These are phyloP conservation scores for Colletes latitarsis DNA, from an alignment of 1,140 invertebrate genomes.

Conservation along the genomic window DNA sequence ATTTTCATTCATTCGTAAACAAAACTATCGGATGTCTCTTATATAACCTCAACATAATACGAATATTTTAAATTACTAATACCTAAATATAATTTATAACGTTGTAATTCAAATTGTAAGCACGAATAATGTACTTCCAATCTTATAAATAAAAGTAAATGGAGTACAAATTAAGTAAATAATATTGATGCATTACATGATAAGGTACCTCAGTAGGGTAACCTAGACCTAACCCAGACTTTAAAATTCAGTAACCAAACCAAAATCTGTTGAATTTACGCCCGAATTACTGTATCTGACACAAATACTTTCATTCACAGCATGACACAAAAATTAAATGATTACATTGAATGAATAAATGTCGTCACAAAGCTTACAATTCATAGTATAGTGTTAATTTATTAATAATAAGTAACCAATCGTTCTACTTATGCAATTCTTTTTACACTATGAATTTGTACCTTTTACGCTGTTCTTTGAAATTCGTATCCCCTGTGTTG, in stretches of 20 bases:
- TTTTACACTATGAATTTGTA: not conserved
- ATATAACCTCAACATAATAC: constrained; percentile 2
- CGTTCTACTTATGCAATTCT: not conserved
- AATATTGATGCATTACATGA: not conserved
- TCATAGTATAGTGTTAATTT: not conserved
- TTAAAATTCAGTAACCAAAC: not conserved
- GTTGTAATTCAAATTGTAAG: not conserved
- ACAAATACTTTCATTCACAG: not conserved
- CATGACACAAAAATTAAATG: not conserved
- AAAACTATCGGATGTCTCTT: not conserved
- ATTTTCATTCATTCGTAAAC: not conserved
- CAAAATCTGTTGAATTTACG: not conserved
- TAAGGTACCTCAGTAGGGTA: not conserved
- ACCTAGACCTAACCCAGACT: no score
- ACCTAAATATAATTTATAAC: not conserved
- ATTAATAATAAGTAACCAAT: not conserved
- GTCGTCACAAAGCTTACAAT: not conserved
- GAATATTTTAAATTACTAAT: not conserved
- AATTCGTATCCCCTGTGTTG: not conserved
- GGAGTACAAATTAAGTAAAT: not conserved
- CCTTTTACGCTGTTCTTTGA: not conserved
- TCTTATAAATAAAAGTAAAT: not conserved
- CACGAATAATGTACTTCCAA: not conserved
- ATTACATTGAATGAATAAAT: not conserved
- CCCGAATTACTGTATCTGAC: not conserved